Percentiles rank a stretch among this genome's conserved stretches.
Conservation (phyloP, 2,888 invertebrate species). For the Choreutis nemorana region DNA sequence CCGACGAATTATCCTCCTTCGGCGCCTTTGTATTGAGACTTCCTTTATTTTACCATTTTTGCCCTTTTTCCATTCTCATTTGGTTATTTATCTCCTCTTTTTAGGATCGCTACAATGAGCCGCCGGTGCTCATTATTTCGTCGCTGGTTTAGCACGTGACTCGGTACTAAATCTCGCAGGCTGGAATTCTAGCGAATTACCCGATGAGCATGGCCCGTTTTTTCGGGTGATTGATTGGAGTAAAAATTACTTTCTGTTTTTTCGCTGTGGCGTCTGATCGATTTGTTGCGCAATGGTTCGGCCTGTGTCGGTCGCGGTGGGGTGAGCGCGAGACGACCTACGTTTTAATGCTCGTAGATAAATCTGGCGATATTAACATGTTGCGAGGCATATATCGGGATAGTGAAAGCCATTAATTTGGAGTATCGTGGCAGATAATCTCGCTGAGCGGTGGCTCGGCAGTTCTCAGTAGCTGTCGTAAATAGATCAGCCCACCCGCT, state of each 20-base stretch:
- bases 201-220: slow-evolving; percentile 47
- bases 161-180: slow-evolving; percentile 56
- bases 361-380: slow-evolving; percentile 18
- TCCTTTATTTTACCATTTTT: slow-evolving; percentile 62
- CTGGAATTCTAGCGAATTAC: slow-evolving; percentile 64
- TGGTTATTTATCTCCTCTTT: slow-evolving; percentile 64
- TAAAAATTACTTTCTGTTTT: slow-evolving; percentile 58
- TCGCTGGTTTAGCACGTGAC: slow-evolving; percentile 49
- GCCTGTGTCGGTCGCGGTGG: background rate
- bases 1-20: slow-evolving; percentile 60
- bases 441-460: slow-evolving; percentile 19
- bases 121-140: slow-evolving; percentile 53
- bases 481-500: slow-evolving; percentile 45
- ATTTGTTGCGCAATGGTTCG: slow-evolving; percentile 16
- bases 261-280: slow-evolving; percentile 27
- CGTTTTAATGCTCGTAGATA: slow-evolving; percentile 1
- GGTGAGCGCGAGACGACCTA: background rate
- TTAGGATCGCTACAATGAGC: slow-evolving; percentile 41
- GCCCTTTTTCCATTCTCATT: slow-evolving; percentile 64
- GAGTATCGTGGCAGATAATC: slow-evolving; percentile 39
- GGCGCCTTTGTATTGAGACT: slow-evolving; percentile 63
- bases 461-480: slow-evolving; percentile 37
- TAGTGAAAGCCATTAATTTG: slow-evolving; percentile 34
- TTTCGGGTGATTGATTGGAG: slow-evolving; percentile 61
- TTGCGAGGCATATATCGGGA: slow-evolving; percentile 23